Conservation (phyloP, 2,888 invertebrate species). For the Hirtodrosophila confusa region DNA sequence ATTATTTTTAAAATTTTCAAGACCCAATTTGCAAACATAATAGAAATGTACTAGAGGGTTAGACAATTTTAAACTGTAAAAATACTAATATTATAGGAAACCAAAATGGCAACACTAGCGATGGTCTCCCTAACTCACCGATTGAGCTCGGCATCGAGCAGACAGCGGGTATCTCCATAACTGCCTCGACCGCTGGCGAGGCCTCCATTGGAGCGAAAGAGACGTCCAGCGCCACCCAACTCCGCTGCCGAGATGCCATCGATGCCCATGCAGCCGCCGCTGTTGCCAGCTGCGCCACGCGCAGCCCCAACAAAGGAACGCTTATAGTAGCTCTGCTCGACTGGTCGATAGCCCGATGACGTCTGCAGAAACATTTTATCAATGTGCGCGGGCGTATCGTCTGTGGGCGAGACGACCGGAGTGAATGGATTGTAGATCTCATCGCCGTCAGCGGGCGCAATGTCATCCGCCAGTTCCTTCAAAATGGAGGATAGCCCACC, state of each 20-base stretch:
- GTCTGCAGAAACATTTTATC: conserved; percentile 85
- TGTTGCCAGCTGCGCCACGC: conserved; percentile 37
- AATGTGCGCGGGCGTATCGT: conserved; percentile 83
- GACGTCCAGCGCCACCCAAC: conserved; percentile 63
- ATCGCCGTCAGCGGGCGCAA: conserved; percentile 83
- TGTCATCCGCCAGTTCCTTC: conserved; percentile 84
- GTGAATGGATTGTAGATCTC: conserved; percentile 85
- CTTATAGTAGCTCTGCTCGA: conserved; percentile 84
- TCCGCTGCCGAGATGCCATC: conserved; percentile 66
- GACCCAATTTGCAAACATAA: no score
- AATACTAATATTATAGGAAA: no score
- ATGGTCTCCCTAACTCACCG: conserved; percentile 65
- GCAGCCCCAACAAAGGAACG: conserved; percentile 80
- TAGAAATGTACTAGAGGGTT: no score
- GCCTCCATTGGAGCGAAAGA: conserved; percentile 57
- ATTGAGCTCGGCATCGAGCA: conserved; percentile 76
- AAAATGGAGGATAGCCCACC: conserved; percentile 83
- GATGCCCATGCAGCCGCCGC: conserved; percentile 54
- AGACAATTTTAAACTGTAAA: no score
- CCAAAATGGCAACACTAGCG: no score
- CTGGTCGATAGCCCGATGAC: conserved; percentile 84
- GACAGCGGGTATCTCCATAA: conserved; percentile 78
- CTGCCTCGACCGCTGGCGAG: conserved; percentile 60
- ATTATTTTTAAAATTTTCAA: no score
- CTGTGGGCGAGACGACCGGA: conserved; percentile 84